These are phyloP conservation scores for Spialia ferax DNA, from an alignment of 2,888 invertebrate genomes.

Conservation along the genomic window DNA sequence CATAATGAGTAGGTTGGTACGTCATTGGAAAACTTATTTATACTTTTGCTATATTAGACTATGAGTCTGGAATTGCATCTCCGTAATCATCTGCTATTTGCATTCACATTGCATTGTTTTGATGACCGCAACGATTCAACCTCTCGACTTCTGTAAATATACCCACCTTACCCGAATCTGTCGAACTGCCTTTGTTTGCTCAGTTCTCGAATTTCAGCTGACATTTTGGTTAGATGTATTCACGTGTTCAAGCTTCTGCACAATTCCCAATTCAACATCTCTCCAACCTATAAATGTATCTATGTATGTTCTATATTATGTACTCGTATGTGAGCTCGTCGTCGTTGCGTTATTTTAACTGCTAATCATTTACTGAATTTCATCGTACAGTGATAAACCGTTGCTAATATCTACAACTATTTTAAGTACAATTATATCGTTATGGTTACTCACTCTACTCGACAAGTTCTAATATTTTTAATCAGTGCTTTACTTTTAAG, in stretches of 20 bases:
- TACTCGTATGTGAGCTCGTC: background rate
- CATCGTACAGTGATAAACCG: no score
- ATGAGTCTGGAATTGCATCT: background rate
- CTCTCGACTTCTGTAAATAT: background rate
- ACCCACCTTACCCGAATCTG: background rate
- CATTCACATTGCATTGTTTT: background rate
- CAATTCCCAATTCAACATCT: conserved; percentile 7
- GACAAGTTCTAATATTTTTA: no score
- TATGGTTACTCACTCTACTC: no score
- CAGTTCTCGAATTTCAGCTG: conserved; percentile 6
- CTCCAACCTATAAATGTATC: background rate
- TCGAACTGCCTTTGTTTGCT: background rate
- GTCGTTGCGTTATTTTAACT: no score
- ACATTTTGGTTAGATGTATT: conserved; percentile 3
- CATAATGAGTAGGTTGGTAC: no score
- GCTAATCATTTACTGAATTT: no score
- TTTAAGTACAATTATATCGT: no score
- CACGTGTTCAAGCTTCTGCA: conserved; percentile 7
- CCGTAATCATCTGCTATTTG: background rate
- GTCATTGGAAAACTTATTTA: background rate
- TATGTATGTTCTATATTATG: background rate
- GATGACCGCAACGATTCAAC: conserved; percentile 7
- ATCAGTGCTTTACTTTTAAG: no score
- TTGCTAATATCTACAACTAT: no score
- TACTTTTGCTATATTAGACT: background rate